phyloP scores from a whole-genome alignment of 2,888 invertebrate genomes.

The Andrena minutula region DNA sequence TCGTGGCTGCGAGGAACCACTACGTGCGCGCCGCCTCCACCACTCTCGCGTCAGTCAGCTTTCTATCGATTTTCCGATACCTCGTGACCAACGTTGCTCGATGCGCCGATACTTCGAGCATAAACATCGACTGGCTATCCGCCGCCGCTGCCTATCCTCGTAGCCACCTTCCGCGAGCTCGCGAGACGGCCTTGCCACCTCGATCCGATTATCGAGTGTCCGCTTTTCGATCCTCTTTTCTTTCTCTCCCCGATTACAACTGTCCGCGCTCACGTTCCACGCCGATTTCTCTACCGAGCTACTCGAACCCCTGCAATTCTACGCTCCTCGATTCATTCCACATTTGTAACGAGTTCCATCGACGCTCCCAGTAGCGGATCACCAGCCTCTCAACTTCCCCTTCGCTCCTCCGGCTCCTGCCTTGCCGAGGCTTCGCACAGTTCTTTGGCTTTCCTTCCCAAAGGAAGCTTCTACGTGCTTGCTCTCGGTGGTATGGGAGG shows the following conservation, averaged over 20 bases:
- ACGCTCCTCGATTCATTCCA: too few relatives aligned
- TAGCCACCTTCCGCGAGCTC: slow-evolving; percentile 33
- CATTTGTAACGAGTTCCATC: too few relatives aligned
- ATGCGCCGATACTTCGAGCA: slow-evolving; percentile 80
- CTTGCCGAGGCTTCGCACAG: background rate
- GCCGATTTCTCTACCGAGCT: too few relatives aligned
- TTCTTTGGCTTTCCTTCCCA: too few relatives aligned
- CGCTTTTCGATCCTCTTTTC: slow-evolving; percentile 24
- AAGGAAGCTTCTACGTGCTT: too few relatives aligned
- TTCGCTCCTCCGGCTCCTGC: background rate
- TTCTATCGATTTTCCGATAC: slow-evolving; percentile 84
- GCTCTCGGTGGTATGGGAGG: too few relatives aligned
- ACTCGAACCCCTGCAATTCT: too few relatives aligned
- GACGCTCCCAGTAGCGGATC: too few relatives aligned
- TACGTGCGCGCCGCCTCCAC: slow-evolving; percentile 59
- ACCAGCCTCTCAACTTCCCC: background rate
- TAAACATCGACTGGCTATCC: slow-evolving; percentile 76
- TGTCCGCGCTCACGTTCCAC: too few relatives aligned
- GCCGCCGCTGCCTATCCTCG: slow-evolving; percentile 59
- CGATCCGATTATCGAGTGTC: slow-evolving; percentile 58
- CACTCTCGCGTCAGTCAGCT: slow-evolving; percentile 79
- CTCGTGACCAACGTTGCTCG: slow-evolving; percentile 83
- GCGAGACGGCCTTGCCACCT: slow-evolving; percentile 2
- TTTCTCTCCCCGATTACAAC: background rate
- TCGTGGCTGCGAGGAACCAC: slow-evolving; percentile 46